These are phyloP conservation scores for Acleris literana DNA, from an alignment of 2,888 invertebrate genomes.

Conservation along the genomic window DNA sequence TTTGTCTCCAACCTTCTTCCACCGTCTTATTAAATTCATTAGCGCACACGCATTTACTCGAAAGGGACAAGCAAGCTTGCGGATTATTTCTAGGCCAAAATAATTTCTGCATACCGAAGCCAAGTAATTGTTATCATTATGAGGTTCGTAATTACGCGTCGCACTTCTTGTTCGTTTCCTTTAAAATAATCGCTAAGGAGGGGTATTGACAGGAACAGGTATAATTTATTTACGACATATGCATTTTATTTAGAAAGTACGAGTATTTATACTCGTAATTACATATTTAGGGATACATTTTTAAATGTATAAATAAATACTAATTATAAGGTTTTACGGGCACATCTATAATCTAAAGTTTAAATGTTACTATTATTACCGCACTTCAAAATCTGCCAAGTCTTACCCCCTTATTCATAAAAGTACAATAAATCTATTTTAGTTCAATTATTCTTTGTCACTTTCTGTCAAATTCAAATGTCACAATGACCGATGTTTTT, in stretches of 20 bases:
- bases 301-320: too few relatives aligned
- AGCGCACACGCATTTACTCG: conserved; percentile 62
- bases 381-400: too few relatives aligned
- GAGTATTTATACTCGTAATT: too few relatives aligned
- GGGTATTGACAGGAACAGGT: conserved; percentile 8
- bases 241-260: neutral
- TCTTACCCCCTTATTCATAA: too few relatives aligned
- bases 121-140: conserved; percentile 60
- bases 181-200: conserved; percentile 30
- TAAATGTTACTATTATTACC: too few relatives aligned
- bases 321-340: too few relatives aligned
- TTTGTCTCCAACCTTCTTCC: conserved; percentile 53
- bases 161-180: conserved; percentile 34
- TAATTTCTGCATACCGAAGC: conserved; percentile 67
- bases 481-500: too few relatives aligned
- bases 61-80: conserved; percentile 70
- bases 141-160: conserved; percentile 37
- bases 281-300: too few relatives aligned
- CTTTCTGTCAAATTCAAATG: too few relatives aligned
- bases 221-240: neutral
- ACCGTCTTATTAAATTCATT: conserved; percentile 68
- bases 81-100: conserved; percentile 54
- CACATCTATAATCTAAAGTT: too few relatives aligned
- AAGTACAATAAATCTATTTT: too few relatives aligned
- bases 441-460: too few relatives aligned